Evolutionary conservation across 2,797 vertebrate species (phyloP), one percentile per base, ranked within the genome.

Genomic region (Natrix natrix): DNA sequence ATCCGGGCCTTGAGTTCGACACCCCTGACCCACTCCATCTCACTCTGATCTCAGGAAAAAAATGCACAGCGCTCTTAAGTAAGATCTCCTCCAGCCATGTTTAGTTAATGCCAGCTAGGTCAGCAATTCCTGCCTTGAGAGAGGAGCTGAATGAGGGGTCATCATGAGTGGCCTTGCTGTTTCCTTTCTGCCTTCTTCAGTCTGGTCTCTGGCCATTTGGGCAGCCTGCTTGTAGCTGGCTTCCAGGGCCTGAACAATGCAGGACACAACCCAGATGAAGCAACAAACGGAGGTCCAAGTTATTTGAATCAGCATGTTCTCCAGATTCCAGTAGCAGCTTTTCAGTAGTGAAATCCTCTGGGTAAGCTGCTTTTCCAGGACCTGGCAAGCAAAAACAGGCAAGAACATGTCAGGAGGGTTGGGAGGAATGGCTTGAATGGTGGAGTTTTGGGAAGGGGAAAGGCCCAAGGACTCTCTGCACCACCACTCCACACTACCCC

Each of bases 171-270:
- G n/a, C 32, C 5, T 5, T 0, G 37, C 13, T 0, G 37, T 88
- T 24, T 43, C 22, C 43, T 87, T 63, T 26, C 10, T 13, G 4
- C 66, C 91, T 13, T 43, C 86, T 28, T 94, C 91, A 1, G 48
- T 28, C 1, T 93, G 94, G 66, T 94, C 95, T 54, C 63, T 74
- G 8, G 95, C 96, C 92, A 96, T 87, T 63, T 57, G 92, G 86
- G 43, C 54, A 0, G 95, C 95, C 61, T 96, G 95, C 10, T 95
- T 93, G 11, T 96, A 96, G 69, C 95, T 93, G 0, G 90, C 94
- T 89, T 96, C 96, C 86, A 97, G 91, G 48, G 96, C 89, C 93
- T 93, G 93, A 37, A 92, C 93, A 24, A 92, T 60, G 0, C 95
- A 93, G 92, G 93, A 92, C 78, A 94, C 91, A 63, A 86, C 12